These are phyloP conservation scores for Oophaga sylvatica DNA, from an alignment of 2,797 vertebrate species.

Conservation along the genomic window DNA sequence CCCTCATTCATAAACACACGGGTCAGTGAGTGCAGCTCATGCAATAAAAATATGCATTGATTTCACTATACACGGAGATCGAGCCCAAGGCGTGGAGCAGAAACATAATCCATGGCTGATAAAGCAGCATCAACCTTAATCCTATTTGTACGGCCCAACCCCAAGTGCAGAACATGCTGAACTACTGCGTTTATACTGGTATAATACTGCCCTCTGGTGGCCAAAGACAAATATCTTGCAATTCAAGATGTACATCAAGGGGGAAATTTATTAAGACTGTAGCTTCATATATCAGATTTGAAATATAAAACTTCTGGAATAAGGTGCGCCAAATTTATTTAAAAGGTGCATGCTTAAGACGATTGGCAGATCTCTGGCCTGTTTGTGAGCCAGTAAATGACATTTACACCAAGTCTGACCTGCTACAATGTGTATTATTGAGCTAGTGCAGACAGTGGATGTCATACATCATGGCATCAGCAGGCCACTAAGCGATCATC, in stretches of 20 bases:
- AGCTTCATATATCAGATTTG: too few relatives aligned
- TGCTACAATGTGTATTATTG: too few relatives aligned
- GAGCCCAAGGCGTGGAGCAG: background rate
- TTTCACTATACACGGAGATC: background rate
- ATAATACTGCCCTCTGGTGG: slow-evolving; percentile 25
- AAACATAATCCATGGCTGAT: background rate
- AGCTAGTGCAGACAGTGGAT: too few relatives aligned
- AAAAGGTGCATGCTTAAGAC: too few relatives aligned
- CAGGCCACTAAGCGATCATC: too few relatives aligned
- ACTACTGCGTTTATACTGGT: background rate
- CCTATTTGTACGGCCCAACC: background rate
- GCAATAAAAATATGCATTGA: background rate
- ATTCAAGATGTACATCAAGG: background rate
- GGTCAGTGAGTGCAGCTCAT: background rate
- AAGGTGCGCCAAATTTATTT: too few relatives aligned
- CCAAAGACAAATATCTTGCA: background rate
- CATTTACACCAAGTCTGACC: too few relatives aligned
- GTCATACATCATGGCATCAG: too few relatives aligned
- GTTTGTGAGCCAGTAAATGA: too few relatives aligned
- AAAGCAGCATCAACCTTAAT: slow-evolving; percentile 4
- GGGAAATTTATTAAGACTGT: too few relatives aligned
- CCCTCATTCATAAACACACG: background rate
- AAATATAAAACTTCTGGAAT: too few relatives aligned
- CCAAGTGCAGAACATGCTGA: background rate
- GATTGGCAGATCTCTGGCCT: too few relatives aligned